phyloP scores from a whole-genome alignment of 2,113 vertebrate species.

The Oryctolagus cuniculus region DNA sequence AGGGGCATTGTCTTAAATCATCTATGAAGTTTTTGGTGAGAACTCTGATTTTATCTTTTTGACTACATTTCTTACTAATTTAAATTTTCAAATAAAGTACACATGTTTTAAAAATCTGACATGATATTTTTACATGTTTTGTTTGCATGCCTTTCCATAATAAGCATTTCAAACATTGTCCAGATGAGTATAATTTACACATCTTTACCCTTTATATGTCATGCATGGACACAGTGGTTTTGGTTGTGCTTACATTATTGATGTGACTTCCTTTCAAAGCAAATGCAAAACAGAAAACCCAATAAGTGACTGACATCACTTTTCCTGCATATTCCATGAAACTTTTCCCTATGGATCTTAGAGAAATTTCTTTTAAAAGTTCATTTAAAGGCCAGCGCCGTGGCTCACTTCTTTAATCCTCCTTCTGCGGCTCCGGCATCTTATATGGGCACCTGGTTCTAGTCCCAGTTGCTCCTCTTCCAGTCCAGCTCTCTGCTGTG shows the following conservation, averaged over 20 bases:
- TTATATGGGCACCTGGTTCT: too few species aligned
- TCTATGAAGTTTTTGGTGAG: neutral
- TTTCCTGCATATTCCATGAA: constrained; percentile 25
- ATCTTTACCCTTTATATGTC: constrained; percentile 26
- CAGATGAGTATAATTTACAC: constrained; percentile 20
- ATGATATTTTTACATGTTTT: neutral
- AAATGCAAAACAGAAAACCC: constrained; percentile 57
- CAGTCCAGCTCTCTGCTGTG: too few species aligned
- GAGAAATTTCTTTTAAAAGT: constrained; percentile 26
- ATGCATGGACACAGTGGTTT: constrained; percentile 35
- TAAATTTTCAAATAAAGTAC: neutral
- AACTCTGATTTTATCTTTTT: neutral
- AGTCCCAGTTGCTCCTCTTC: too few species aligned
- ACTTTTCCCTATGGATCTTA: neutral
- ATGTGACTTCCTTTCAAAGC: constrained; percentile 28
- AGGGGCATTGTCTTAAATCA: neutral
- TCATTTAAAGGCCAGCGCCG: neutral
- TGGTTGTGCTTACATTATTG: neutral
- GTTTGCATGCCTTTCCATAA: neutral
- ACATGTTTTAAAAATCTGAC: neutral
- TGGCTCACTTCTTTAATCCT: too few species aligned
- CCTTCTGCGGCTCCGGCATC: too few species aligned
- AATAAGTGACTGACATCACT: neutral
- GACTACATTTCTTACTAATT: neutral
- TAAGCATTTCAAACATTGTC: constrained; percentile 7